Percentiles rank a stretch among this genome's conserved stretches.
These are phyloP conservation scores for Acanthaster planci DNA, from an alignment of 35 echinoderm and acorn worm species.

Conservation along the genomic window DNA sequence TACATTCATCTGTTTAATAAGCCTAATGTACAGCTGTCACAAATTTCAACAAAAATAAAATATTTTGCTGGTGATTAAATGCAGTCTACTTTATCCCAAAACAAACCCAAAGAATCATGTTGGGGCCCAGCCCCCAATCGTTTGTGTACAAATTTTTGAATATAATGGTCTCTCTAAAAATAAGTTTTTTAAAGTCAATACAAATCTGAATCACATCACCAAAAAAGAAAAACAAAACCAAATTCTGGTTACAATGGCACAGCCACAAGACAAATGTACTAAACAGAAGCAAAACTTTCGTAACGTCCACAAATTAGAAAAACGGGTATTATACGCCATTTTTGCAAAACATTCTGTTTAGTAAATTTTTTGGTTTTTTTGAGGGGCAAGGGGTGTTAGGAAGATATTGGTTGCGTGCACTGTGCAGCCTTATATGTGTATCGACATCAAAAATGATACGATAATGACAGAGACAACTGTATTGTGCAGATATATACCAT, in stretches of 20 bases:
- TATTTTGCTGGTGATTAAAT: slow-evolving; percentile 10
- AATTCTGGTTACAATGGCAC: not conserved
- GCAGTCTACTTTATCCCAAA: not conserved
- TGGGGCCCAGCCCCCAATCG: slow-evolving; percentile 19
- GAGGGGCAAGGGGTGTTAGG: not conserved
- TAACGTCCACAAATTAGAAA: not conserved
- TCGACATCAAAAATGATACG: not conserved
- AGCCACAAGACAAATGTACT: slow-evolving; percentile 8
- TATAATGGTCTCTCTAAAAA: not conserved
- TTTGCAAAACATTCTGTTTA: not conserved
- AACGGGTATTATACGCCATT: not conserved
- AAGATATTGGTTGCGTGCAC: not conserved
- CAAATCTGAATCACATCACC: slow-evolving; percentile 14
- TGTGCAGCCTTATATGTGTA: not conserved
- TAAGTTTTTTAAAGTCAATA: slow-evolving; percentile 21
- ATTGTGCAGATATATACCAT: not conserved
- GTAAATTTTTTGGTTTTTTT: not conserved
- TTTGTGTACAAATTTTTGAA: slow-evolving; percentile 7
- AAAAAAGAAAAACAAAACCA: not conserved
- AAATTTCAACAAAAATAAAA: slow-evolving; percentile 22
- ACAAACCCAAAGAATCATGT: not conserved
- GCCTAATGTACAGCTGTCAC: not conserved
- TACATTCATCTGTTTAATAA: too few relatives aligned
- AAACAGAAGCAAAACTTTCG: not conserved
- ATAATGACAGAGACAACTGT: not conserved